These are phyloP conservation scores for Cetonia aurata DNA, from an alignment of 2,888 invertebrate species.

Conservation along the genomic window DNA sequence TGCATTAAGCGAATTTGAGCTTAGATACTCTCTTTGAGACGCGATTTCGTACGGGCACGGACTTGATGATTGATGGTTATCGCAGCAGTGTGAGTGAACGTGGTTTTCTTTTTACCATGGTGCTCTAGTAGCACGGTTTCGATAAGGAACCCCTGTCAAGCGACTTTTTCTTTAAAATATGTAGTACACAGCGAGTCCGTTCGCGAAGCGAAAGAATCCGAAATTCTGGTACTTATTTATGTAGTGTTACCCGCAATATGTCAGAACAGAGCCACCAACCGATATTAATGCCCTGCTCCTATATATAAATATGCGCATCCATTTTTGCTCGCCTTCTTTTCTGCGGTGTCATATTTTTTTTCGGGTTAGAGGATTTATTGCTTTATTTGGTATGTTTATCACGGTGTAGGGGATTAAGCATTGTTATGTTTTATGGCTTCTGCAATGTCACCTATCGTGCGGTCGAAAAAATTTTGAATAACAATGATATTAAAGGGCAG, in stretches of 20 bases:
- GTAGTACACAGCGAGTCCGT: constrained; percentile 13
- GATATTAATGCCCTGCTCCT: constrained; percentile 33
- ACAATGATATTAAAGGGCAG: no score
- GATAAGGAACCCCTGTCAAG: constrained; percentile 38
- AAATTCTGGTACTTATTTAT: constrained; percentile 31
- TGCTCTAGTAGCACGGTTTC: constrained; percentile 2
- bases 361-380: constrained; percentile 3
- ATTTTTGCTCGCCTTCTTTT: constrained; percentile 20
- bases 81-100: neutral
- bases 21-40: neutral
- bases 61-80: constrained; percentile 32
- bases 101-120: neutral
- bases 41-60: neutral
- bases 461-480: no score
- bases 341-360: constrained; percentile 17
- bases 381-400: constrained; percentile 19
- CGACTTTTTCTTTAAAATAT: constrained; percentile 31
- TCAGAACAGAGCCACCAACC: constrained; percentile 12
- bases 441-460: no score
- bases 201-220: constrained; percentile 5
- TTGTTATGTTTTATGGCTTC: no score
- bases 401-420: no score
- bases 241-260: constrained; percentile 36
- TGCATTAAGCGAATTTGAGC: constrained; percentile 15
- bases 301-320: no score